Evolutionary conservation across 2,888 invertebrate species (phyloP).

Genomic region (Mythimna impura): DNA sequence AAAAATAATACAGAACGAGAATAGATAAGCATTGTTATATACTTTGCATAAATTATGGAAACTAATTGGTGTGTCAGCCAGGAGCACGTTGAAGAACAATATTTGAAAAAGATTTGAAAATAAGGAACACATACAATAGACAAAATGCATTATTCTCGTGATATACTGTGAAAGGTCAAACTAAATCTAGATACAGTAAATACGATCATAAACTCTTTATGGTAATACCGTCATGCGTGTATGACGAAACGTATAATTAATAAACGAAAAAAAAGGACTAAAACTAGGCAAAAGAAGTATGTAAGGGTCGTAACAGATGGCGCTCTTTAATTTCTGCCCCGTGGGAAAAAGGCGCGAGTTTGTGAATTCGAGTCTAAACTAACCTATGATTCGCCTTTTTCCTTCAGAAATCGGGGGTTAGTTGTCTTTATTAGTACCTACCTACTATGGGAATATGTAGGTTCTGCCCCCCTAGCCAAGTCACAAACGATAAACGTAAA

Average conservation of each 20-base stretch:
- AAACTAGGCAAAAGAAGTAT: not conserved
- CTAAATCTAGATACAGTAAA: not conserved
- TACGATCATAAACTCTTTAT: no score
- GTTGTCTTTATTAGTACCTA: no score
- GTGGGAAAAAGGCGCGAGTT: not conserved
- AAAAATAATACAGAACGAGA: not conserved
- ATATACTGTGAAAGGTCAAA: not conserved
- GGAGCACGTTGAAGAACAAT: not conserved
- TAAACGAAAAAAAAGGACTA: not conserved
- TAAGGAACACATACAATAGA: no score
- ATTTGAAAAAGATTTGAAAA: no score
- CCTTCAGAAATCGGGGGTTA: no score
- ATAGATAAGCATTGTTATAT: not conserved
- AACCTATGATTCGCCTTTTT: no score
- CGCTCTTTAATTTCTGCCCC: not conserved
- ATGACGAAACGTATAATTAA: not conserved
- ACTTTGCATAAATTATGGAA: not conserved
- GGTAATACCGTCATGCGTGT: not conserved
- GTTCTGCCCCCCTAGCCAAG: no score
- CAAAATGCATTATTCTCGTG: not conserved
- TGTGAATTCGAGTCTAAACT: no score
- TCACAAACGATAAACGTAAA: no score
- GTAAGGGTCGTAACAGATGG: not conserved
- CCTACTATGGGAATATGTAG: no score
- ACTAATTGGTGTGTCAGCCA: not conserved